These are phyloP conservation scores for Pseudomugil gertrudae DNA, from an alignment of 2,797 vertebrate genomes.

Conservation along the genomic window DNA sequence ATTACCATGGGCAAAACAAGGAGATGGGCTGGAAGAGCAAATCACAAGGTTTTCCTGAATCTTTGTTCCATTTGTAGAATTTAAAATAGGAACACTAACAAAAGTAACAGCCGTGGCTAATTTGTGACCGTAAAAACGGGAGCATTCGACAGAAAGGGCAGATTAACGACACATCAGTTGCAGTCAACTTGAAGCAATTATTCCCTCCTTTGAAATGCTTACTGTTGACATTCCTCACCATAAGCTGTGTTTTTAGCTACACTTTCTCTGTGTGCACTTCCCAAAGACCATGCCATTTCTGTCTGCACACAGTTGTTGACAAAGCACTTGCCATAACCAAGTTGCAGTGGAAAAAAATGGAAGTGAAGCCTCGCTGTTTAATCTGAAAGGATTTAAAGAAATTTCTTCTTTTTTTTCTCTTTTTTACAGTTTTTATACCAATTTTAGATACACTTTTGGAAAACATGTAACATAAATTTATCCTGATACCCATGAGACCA, in stretches of 20 bases:
- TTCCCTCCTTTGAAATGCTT: constrained; percentile 62
- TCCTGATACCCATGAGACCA: constrained; percentile 19
- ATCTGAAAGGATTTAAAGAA: constrained; percentile 33
- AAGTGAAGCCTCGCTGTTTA: constrained; percentile 36
- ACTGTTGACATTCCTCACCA: constrained; percentile 58
- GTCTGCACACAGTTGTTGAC: constrained; percentile 50
- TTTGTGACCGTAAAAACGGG: constrained; percentile 51
- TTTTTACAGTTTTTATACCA: constrained; percentile 18
- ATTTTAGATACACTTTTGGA: constrained; percentile 16
- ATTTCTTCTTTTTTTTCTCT: background rate
- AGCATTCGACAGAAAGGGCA: constrained; percentile 29
- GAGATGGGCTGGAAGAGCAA: constrained; percentile 44
- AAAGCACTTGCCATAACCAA: constrained; percentile 45
- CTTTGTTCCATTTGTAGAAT: constrained; percentile 43
- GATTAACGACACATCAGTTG: constrained; percentile 65
- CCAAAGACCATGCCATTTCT: constrained; percentile 39
- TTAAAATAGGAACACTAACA: constrained; percentile 49
- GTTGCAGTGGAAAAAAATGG: constrained; percentile 26
- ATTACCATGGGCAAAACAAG: constrained; percentile 48
- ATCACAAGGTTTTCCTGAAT: constrained; percentile 45
- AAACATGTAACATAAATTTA: constrained; percentile 46
- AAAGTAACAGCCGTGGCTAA: constrained; percentile 55
- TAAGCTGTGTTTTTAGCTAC: constrained; percentile 64
- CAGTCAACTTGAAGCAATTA: constrained; percentile 69
- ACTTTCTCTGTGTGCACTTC: constrained; percentile 57